Percentiles rank a stretch among this genome's conserved stretches.
Conservation (phyloP, 2,797 vertebrate species). For the Gymnoscopelus braueri region DNA sequence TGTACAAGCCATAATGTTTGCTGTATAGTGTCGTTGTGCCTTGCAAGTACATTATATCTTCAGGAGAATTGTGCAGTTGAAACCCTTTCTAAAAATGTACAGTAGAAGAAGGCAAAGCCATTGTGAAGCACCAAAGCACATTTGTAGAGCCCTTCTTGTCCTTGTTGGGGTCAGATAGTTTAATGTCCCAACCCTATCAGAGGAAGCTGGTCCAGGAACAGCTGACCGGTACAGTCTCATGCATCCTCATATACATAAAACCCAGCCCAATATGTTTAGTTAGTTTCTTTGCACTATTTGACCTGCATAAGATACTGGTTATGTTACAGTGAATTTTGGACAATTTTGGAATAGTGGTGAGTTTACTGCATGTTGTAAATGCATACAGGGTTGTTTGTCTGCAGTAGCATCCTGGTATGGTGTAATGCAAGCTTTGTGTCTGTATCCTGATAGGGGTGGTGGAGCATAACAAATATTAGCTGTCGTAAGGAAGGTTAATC, state of each 20-base stretch:
- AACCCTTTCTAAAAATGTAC: too few species aligned
- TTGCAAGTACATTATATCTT: too few species aligned
- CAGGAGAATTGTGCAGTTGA: too few species aligned
- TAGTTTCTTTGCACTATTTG: neutral
- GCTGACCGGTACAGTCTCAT: conserved; percentile 42
- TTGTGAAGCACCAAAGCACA: neutral
- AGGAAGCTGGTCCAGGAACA: conserved; percentile 57
- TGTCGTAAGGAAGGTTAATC: conserved; percentile 26
- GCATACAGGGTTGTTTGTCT: conserved; percentile 8
- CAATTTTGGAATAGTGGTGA: conserved; percentile 40
- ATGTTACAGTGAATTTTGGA: conserved; percentile 18
- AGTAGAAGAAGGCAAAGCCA: too few species aligned
- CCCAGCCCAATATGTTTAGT: conserved; percentile 5
- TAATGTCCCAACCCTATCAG: conserved; percentile 51
- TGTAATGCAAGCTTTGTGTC: conserved; percentile 43
- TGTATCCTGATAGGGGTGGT: conserved; percentile 23
- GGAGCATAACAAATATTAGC: conserved; percentile 57
- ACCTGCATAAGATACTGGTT: neutral
- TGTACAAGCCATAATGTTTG: too few species aligned
- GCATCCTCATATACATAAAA: conserved; percentile 16
- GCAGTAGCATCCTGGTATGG: conserved; percentile 41
- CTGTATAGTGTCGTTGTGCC: too few species aligned
- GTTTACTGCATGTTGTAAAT: conserved; percentile 38
- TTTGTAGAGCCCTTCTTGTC: conserved; percentile 10
- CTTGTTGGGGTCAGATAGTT: neutral